These are phyloP conservation scores for Ahaetulla prasina DNA, from an alignment of 2,113 vertebrate genomes.

Conservation along the genomic window DNA sequence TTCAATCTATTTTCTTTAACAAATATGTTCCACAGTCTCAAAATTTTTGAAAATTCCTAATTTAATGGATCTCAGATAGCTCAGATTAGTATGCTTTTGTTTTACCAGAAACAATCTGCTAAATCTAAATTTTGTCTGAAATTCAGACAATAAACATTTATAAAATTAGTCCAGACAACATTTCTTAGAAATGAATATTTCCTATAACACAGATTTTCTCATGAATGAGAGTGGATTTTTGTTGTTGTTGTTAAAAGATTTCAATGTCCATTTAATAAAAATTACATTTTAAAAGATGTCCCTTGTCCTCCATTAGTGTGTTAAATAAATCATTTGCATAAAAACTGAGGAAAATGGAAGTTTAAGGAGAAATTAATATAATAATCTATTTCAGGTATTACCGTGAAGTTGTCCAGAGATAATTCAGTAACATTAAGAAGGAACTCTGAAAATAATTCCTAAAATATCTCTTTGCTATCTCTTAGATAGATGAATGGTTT, in stretches of 20 bases:
- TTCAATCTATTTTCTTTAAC: neutral
- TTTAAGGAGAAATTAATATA: neutral
- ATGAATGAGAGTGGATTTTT: neutral
- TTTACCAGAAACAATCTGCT: neutral
- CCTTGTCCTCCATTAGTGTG: neutral
- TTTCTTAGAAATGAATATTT: neutral
- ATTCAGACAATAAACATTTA: neutral
- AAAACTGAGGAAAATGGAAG: neutral
- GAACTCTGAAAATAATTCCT: neutral
- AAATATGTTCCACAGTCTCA: neutral
- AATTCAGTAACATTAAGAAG: neutral
- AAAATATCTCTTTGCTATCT: neutral
- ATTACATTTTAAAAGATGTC: neutral
- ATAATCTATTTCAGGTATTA: neutral
- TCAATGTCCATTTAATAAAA: neutral
- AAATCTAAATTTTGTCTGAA: neutral
- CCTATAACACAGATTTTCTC: neutral
- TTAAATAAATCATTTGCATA: neutral
- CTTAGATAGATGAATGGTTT: neutral
- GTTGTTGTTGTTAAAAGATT: neutral
- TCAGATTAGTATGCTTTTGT: neutral
- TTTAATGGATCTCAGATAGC: neutral
- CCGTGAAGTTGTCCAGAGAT: neutral
- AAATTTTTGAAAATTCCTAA: neutral
- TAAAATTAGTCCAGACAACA: neutral